Base-by-base conservation (phyloP, 2,797 vertebrate genomes). In the Crocodylus rhombifer region DNA sequence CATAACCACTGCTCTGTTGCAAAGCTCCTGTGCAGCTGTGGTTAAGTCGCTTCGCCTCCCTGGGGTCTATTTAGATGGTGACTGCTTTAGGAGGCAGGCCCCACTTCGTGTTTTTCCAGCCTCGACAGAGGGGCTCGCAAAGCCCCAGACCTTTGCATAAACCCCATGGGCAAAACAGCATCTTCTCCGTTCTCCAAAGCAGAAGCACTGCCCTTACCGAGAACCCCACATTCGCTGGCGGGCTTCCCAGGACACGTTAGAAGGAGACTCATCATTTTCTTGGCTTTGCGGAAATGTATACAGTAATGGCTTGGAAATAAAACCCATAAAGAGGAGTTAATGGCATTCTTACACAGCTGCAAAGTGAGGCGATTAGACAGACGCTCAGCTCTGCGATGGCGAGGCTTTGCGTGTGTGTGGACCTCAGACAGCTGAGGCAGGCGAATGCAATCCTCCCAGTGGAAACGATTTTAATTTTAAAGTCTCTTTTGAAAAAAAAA, bases 241-340 rank as follows among this genome's bases (percentile, higher is more conserved):
- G 61, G 2, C 86, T 91, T 92, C 88, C 88, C 91, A 78, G 57
- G 36, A 82, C 26, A 82, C 78, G 17, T 61, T 77, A 78, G 20
- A 84, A 88, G 60, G 23, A 55, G 64, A 17, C 26, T 75, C 25
- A 73, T 91, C 0, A 6, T 90, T 92, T 90, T 30, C n/a, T 55
- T 80, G 63, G 69, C 69, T 73, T n/a, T 80, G 42, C 7, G 80
- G 90, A 78, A 83, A 79, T 13, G 33, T 14, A 28, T 55, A 56
- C 56, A 51, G 12, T 77, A 82, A 93, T 82, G 13, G 51, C 30
- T 89, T 10, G 42, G 64, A 88, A 91, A 88, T 69, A 64, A 91
- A 84, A 86, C 28, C 51, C 60, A 2, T 17, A 63, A 84, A 33
- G 81, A 77, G 73, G 36, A 78, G 16, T 88, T 91, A n/a, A 73